Conservation (phyloP, 2,113 vertebrate genomes). For the Fulica atra region DNA sequence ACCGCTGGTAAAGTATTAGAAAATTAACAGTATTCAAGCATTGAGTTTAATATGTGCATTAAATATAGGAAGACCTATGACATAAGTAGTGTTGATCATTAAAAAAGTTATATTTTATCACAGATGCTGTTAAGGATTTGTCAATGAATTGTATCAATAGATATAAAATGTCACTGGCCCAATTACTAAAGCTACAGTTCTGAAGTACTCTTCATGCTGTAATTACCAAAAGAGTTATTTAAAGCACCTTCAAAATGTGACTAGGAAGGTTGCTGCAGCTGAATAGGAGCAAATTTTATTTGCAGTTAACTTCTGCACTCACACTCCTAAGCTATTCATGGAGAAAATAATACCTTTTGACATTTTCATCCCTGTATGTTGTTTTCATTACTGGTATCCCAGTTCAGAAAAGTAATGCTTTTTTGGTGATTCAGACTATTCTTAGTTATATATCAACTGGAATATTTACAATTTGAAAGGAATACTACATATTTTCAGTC, state of each 20-base stretch:
- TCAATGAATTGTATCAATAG: background rate
- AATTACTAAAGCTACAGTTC: background rate
- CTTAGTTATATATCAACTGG: background rate
- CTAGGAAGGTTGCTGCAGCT: background rate
- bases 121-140: background rate
- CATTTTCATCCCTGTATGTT: background rate
- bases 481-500: background rate
- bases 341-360: background rate
- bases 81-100: background rate
- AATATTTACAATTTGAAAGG: background rate
- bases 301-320: background rate
- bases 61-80: background rate
- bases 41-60: background rate
- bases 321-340: background rate
- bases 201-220: background rate
- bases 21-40: background rate
- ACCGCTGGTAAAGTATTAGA: background rate
- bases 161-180: background rate
- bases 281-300: background rate
- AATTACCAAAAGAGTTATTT: background rate
- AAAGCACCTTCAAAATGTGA: background rate
- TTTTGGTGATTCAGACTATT: background rate
- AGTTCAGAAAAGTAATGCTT: background rate
- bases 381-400: background rate
- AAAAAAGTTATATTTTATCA: background rate